Evolutionary conservation across 2,797 vertebrate genomes (phyloP).

Genomic region (Ispidina lecontei): DNA sequence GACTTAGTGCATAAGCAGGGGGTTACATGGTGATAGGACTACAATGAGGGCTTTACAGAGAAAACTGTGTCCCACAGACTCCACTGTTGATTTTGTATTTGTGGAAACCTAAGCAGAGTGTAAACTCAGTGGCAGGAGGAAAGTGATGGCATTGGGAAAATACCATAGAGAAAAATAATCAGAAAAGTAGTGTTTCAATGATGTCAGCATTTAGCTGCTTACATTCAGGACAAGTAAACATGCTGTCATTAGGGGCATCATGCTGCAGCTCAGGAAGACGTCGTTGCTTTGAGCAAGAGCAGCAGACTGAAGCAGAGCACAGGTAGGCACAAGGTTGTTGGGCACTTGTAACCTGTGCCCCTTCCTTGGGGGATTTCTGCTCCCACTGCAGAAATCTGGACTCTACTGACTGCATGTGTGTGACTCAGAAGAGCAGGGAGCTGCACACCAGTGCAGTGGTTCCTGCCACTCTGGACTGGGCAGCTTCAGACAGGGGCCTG

Average conservation of each 20-base stretch:
- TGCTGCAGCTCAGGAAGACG: neutral
- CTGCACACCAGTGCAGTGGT: neutral
- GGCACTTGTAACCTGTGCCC: neutral
- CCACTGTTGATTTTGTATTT: neutral
- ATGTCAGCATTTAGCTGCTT: neutral
- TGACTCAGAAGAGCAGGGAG: neutral
- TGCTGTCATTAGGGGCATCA: too few relatives aligned
- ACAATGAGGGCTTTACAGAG: neutral
- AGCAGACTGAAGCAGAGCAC: neutral
- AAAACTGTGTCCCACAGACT: neutral
- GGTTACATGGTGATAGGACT: neutral
- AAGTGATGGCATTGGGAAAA: neutral
- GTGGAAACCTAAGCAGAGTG: neutral
- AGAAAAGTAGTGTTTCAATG: neutral
- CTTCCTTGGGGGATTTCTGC: neutral
- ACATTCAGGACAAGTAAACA: neutral
- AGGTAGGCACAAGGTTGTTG: neutral
- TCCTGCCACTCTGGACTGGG: too few relatives aligned
- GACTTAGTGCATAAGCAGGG: neutral
- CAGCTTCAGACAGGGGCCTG: neutral
- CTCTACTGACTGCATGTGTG: neutral
- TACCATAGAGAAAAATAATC: neutral
- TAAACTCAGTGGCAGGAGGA: neutral
- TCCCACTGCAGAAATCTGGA: neutral
- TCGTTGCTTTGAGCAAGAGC: neutral